Evolutionary conservation across 2,113 vertebrate species (phyloP).

Genomic region (Albula glossodonta): DNA sequence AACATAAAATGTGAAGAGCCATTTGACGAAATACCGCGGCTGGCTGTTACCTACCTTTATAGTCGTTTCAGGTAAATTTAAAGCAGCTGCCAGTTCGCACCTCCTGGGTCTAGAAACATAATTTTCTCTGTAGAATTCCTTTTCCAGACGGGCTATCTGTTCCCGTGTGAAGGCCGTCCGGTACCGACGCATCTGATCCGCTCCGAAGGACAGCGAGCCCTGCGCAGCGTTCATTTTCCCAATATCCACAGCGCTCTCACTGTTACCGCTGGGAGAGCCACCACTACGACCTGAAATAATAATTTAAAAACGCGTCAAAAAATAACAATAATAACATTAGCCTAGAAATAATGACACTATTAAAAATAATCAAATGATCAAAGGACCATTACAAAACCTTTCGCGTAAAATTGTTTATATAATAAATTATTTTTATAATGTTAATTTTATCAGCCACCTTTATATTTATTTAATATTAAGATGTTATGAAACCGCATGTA

Average conservation of each 20-base stretch:
- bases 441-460: no score
- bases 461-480: no score
- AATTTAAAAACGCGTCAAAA: neutral
- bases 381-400: no score
- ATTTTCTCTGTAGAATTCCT: slow-evolving; percentile 98
- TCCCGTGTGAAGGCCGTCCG: slow-evolving; percentile 96
- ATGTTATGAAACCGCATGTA: no score
- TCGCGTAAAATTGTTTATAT: no score
- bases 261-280: slow-evolving; percentile 76
- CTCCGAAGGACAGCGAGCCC: slow-evolving; percentile 80
- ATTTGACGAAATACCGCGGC: neutral
- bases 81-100: slow-evolving; percentile 91
- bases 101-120: slow-evolving; percentile 95
- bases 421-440: no score
- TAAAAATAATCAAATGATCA: no score
- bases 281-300: slow-evolving; percentile 59
- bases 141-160: slow-evolving; percentile 94
- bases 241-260: slow-evolving; percentile 62
- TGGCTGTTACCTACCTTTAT: slow-evolving; percentile 82
- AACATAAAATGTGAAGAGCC: neutral
- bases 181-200: slow-evolving; percentile 96
- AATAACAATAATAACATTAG: neutral
- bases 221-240: slow-evolving; percentile 68
- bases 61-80: slow-evolving; percentile 96
- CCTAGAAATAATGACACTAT: no score